Percentiles rank a stretch among this genome's conserved stretches.
Conservation (phyloP, 2,888 invertebrate genomes). For the Drosophila nr. perissopoda region DNA sequence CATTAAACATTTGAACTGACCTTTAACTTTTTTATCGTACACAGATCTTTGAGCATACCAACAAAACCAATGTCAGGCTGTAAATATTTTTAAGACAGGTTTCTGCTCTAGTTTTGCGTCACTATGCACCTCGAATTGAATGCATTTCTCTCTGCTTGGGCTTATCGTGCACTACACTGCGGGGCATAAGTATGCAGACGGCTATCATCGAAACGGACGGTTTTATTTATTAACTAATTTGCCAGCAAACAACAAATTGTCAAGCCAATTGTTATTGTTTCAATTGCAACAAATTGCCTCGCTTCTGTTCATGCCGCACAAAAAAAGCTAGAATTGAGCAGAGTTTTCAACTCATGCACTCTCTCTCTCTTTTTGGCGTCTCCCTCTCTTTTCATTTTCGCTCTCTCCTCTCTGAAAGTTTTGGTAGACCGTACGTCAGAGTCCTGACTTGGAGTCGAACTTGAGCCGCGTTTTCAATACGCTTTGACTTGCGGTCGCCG, state of each 20-base stretch:
- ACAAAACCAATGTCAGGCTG: conserved; percentile 8
- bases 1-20: conserved; percentile 34
- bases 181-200: conserved; percentile 26
- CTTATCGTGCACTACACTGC: conserved; percentile 29
- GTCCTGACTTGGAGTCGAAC: conserved; percentile 56
- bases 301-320: conserved; percentile 26
- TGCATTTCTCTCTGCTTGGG: conserved; percentile 46
- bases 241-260: conserved; percentile 73
- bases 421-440: conserved; percentile 25
- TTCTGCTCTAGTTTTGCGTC: conserved; percentile 27
- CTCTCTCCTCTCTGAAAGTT: conserved; percentile 23
- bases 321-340: conserved; percentile 30
- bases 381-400: conserved; percentile 22
- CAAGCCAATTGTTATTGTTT: conserved; percentile 75
- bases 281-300: conserved; percentile 77
- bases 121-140: conserved; percentile 28
- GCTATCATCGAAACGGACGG: conserved; percentile 16
- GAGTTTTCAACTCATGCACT: conserved; percentile 42
- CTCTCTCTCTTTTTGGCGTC: conserved; percentile 13
- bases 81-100: conserved; percentile 16
- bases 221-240: conserved; percentile 75
- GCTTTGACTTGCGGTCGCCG: conserved; percentile 80
- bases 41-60: conserved; percentile 28
- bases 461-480: conserved; percentile 78
- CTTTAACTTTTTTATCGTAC: conserved; percentile 35